A percentile compares a stretch with the other conserved stretches of the same genome.
These are phyloP conservation scores for Squalus acanthias DNA, from an alignment of 2,797 vertebrate genomes.

Conservation along the genomic window DNA sequence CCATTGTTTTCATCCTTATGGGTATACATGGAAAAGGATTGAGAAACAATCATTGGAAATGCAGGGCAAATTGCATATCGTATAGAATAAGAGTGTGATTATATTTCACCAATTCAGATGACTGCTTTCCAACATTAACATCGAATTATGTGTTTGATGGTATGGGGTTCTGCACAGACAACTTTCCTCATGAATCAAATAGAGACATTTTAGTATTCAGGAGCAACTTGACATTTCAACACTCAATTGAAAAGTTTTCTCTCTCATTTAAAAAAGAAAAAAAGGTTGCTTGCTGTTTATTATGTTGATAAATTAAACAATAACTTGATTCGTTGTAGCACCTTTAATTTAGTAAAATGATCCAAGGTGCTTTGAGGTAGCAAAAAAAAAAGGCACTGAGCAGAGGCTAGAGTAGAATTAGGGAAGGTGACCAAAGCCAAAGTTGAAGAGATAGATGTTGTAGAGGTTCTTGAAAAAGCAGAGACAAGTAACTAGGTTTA, in stretches of 20 bases:
- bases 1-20: neutral
- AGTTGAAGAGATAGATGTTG: neutral
- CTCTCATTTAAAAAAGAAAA: neutral
- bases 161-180: neutral
- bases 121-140: neutral
- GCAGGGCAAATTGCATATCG: neutral
- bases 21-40: neutral
- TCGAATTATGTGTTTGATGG: neutral
- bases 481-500: neutral
- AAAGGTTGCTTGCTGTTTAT: neutral
- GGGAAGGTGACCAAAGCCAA: neutral
- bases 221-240: neutral
- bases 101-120: neutral
- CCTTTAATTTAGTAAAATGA: neutral
- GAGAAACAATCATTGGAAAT: neutral
- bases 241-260: neutral
- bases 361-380: neutral
- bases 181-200: neutral
- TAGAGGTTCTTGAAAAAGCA: neutral
- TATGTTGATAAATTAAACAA: neutral
- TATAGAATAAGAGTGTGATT: neutral
- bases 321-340: neutral
- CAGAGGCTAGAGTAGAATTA: neutral
- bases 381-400: neutral
- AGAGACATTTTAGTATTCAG: neutral